Base-by-base conservation (phyloP, 2,888 invertebrate species). In the Hydroisotoma schaefferi region DNA sequence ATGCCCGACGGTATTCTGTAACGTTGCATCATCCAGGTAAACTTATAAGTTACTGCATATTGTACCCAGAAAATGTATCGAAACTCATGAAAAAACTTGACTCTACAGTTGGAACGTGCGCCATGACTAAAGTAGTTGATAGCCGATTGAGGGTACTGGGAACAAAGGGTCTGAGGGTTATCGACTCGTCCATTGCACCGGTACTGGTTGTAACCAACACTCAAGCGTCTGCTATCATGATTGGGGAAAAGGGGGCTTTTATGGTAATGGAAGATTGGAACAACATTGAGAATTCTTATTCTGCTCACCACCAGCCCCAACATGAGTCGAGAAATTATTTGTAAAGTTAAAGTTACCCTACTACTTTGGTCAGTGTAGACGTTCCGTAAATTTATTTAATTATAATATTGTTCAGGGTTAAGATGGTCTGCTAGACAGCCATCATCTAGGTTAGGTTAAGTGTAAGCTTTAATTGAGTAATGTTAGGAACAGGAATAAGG, bases 141-240 rank as follows among this genome's bases (percentile, higher is more conserved):
- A 25, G 52, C 0, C 18, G 18, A 3, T 27, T 65, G 10, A 28
- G 46, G 18, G 65, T 65, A 1, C 15, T 25, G 6, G 65, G 65
- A 10, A 55, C 55, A 2, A 25, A 57, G 12, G 49, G 56, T 2
- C 43, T 65, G 0, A 27, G 65, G 4, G 65, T 65, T 0, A 28
- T 63, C 4, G 65, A 65, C 23, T 55, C 59, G 1, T 55, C 58
- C 5, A 53, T 65, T 4, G 58, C 58, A 27, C 65, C 65, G 0
- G 52, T 47, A 5, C 6, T 65, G 1, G 55, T 62, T 8, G 44
- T 57, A 22, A 62, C 65, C 12, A 59, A 57, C 27, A 59, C 59
- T 2, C 27, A 40, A 4, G 61, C 65, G 0, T 44, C 49, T 25
- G 49, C 62, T 4, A 12, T 65, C 18, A 49, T 56, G 53, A 53